Evolutionary conservation across 2,797 vertebrate species (phyloP).

Genomic region (Darevskia nairensis): DNA sequence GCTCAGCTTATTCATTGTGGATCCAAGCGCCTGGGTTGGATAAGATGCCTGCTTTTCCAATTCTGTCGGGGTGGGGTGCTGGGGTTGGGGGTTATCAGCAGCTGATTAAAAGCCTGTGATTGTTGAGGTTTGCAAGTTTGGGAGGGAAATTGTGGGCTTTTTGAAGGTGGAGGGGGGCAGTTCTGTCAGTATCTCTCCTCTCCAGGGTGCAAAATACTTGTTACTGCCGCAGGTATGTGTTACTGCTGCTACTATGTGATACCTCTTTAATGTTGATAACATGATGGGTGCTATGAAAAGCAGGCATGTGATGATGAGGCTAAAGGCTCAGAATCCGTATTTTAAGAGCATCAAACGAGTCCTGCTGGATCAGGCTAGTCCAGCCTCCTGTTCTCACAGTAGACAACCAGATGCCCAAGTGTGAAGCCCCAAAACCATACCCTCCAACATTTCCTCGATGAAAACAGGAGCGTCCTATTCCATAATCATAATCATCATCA

Average conservation of each 20-base stretch:
- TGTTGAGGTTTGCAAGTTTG: not conserved
- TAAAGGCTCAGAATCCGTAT: too few species aligned
- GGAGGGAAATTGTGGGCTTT: not conserved
- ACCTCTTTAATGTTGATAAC: not conserved
- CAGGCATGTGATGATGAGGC: not conserved
- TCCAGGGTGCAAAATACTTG: not conserved
- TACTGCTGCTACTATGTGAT: not conserved
- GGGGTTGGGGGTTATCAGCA: not conserved
- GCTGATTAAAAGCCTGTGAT: not conserved
- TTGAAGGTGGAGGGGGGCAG: too few species aligned
- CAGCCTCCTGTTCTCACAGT: too few species aligned
- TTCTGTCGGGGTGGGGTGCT: not conserved
- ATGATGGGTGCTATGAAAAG: not conserved
- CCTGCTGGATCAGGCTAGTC: too few species aligned
- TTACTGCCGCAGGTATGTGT: not conserved
- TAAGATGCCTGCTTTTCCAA: not conserved
- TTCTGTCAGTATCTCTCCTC: not conserved
- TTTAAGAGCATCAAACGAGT: too few species aligned
- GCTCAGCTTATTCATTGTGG: fast-evolving
- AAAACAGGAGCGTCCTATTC: too few species aligned
- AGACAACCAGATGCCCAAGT: too few species aligned
- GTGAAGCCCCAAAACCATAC: too few species aligned
- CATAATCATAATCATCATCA: too few species aligned
- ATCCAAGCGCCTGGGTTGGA: not conserved
- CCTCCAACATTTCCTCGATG: too few species aligned